Percentiles rank a stretch among this genome's conserved stretches.
These are phyloP conservation scores for Tauraco erythrolophus DNA, from an alignment of 2,113 vertebrate species.

Conservation along the genomic window DNA sequence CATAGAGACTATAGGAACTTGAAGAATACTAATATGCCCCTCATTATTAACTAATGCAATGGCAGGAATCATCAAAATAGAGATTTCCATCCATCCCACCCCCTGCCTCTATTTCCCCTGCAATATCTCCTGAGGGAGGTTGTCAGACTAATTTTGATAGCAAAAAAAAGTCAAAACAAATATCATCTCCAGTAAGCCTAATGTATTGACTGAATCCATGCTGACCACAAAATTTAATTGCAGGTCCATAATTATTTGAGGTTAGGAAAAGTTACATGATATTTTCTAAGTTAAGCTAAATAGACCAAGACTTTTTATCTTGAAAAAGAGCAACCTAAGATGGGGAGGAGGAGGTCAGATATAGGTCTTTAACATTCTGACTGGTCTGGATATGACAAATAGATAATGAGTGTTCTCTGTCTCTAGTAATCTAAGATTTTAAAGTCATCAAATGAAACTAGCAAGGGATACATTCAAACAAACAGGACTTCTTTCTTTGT, in stretches of 20 bases:
- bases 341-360: constrained; percentile 3
- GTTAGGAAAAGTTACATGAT: constrained; percentile 39
- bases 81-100: background rate
- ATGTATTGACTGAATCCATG: constrained; percentile 13
- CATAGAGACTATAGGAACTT: constrained; percentile 36
- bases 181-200: constrained; percentile 12
- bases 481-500: background rate
- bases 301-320: constrained; percentile 34
- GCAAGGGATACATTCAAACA: background rate
- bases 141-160: background rate
- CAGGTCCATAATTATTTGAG: constrained; percentile 40
- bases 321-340: background rate
- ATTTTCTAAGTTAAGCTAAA: constrained; percentile 36
- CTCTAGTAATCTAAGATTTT: background rate
- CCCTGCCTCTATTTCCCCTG: background rate
- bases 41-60: constrained; percentile 47
- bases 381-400: constrained; percentile 1
- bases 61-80: background rate
- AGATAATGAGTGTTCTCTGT: background rate
- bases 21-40: constrained; percentile 57
- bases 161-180: background rate
- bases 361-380: constrained; percentile 5
- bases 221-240: constrained; percentile 40
- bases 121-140: background rate
- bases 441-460: constrained; percentile 3